Percentiles rank a stretch among this genome's conserved stretches.
Evolutionary conservation across 2,797 vertebrate species (phyloP).

Genomic region (Sarcoramphus papa): DNA sequence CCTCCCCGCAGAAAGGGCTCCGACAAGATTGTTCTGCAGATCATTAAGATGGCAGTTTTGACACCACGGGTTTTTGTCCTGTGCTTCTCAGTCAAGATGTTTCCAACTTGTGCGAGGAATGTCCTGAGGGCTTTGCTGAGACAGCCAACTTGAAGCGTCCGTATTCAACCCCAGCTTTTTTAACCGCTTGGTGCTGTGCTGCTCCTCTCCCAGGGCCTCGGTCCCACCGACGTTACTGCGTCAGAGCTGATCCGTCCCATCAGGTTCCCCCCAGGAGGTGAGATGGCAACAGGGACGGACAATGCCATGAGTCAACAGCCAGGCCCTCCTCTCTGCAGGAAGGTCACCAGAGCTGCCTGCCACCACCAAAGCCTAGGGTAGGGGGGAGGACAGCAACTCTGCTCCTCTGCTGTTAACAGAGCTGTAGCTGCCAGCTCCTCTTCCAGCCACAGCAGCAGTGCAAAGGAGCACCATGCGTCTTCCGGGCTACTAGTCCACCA

Average conservation of each 20-base stretch:
- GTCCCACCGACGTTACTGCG: fast-evolving
- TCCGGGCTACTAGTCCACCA: not conserved
- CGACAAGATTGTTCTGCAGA: not conserved
- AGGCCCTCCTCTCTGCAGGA: not conserved
- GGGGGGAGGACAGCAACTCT: too few relatives aligned
- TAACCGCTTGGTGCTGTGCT: fast-evolving
- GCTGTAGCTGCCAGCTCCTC: not conserved
- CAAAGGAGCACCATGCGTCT: not conserved
- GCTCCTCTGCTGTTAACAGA: not conserved
- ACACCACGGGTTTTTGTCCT: not conserved
- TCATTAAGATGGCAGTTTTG: not conserved
- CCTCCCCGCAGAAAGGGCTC: not conserved
- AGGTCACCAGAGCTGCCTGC: not conserved
- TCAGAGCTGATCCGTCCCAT: not conserved
- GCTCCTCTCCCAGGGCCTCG: not conserved
- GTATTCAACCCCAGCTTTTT: not conserved
- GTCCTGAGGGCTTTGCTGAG: not conserved
- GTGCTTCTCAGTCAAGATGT: not conserved
- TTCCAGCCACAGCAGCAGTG: not conserved
- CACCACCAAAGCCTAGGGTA: not conserved
- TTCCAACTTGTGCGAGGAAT: not conserved
- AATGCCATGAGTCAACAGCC: not conserved
- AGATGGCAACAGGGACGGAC: not conserved
- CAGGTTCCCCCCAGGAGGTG: not conserved
- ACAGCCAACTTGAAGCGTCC: not conserved